phyloP scores from a whole-genome alignment of 2,888 invertebrate genomes.

The Drosophila monieri region DNA sequence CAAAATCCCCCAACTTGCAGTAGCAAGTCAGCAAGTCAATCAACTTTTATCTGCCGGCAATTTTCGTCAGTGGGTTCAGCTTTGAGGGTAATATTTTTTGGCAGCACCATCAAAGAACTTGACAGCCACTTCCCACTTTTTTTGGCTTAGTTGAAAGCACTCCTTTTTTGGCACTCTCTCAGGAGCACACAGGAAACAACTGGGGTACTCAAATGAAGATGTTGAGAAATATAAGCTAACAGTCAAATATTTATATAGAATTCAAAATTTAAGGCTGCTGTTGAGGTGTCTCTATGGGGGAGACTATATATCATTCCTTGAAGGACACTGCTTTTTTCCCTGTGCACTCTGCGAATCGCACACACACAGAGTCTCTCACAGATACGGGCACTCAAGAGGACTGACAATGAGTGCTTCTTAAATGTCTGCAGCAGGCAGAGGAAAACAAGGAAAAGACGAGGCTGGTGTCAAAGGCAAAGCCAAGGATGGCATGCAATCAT shows the following conservation, averaged over 20 bases:
- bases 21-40: slow-evolving; percentile 30
- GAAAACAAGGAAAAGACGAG: slow-evolving; percentile 27
- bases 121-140: slow-evolving; percentile 65
- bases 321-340: background rate
- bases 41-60: slow-evolving; percentile 44
- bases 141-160: slow-evolving; percentile 28
- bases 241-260: too few relatives aligned
- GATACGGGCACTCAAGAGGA: slow-evolving; percentile 45
- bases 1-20: slow-evolving; percentile 1
- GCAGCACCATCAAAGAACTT: slow-evolving; percentile 51
- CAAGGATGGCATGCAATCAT: slow-evolving; percentile 70
- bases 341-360: slow-evolving; percentile 4
- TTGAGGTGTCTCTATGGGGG: background rate
- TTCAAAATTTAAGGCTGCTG: background rate
- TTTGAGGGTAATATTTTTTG: slow-evolving; percentile 31
- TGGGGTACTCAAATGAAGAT: slow-evolving; percentile 1
- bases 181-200: slow-evolving; percentile 3
- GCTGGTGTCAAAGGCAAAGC: slow-evolving; percentile 70
- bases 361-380: slow-evolving; percentile 24
- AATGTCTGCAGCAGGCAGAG: slow-evolving; percentile 74
- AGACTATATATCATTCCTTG: too few relatives aligned
- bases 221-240: background rate
- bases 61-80: slow-evolving; percentile 21
- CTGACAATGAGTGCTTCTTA: slow-evolving; percentile 77
- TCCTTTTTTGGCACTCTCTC: slow-evolving; percentile 46